Base-by-base conservation (phyloP, 2,888 invertebrate genomes). In the Drosophila paramelanica region DNA sequence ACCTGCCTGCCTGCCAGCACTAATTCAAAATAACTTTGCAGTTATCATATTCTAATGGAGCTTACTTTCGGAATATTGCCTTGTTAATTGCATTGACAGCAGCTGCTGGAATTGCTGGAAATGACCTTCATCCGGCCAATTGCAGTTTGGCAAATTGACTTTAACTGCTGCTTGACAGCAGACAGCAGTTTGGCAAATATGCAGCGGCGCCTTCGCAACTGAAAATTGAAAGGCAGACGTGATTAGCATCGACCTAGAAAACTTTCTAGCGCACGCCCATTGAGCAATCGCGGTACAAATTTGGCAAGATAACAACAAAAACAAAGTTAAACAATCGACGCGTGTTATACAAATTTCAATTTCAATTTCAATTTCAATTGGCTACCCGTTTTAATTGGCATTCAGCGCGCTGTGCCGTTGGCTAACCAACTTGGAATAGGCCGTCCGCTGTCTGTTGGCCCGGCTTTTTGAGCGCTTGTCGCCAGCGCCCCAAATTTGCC, bases 401-500 rank as follows among this genome's bases (percentile, higher is more conserved):
- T 83, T 73, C 88, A 59, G 25, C 62, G 41, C 62, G 46, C 52
- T 59, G 62, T 56, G 65, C 39, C 49, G 67, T 67, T 70, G 56
- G 69, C 66, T 60, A 73, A 78, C 74, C 70, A 74, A 66, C 58
- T 74, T 73, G 51, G 66, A 66, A 57, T 58, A 41, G 46, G 23
- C 53, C 39, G 73, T 52, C 68, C 46, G 41, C 43, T 57, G 59
- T 56, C 56, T 46, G 31, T 61, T 67, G 59, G 70, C 60, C 72
- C 47, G 79, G 69, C 68, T 80, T 66, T 66, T 74, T 57, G 67
- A 75, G 56, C 76, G 65, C 64, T 77, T 73, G 65, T 82, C 81
- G 77, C 76, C 77, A 73, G 59, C 77, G 78, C 81, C 84, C 82
- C 84, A 87, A 87, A 81, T 80, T 76, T 67, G 87, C 76, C 81